Conservation (phyloP, 1,140 invertebrate genomes). For the Procambarus clarkii region DNA sequence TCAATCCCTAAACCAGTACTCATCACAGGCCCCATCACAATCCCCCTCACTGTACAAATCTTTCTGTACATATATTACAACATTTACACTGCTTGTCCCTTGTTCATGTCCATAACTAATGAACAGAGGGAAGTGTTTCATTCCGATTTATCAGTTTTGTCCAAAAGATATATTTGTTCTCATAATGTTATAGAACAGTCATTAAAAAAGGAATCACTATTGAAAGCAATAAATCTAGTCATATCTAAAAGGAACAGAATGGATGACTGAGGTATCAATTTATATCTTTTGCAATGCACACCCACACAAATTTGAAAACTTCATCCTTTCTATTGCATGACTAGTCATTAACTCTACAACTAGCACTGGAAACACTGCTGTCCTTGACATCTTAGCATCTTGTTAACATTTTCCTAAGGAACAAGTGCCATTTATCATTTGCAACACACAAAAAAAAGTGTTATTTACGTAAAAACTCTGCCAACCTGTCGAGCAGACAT, state of each 20-base stretch:
- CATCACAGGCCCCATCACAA: slow-evolving; percentile 47
- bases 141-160: slow-evolving; percentile 39
- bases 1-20: slow-evolving; percentile 32
- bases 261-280: slow-evolving; percentile 51
- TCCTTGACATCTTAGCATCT: background rate
- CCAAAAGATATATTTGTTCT: slow-evolving; percentile 59
- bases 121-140: slow-evolving; percentile 56
- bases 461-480: background rate
- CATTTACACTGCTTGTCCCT: slow-evolving; percentile 59
- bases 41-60: slow-evolving; percentile 61
- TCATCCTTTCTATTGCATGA: slow-evolving; percentile 64
- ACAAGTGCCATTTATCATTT: background rate
- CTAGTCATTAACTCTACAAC: slow-evolving; percentile 61
- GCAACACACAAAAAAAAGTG: background rate
- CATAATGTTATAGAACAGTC: slow-evolving; percentile 45
- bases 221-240: slow-evolving; percentile 62
- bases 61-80: slow-evolving; percentile 65
- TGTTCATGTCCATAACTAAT: slow-evolving; percentile 44
- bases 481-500: slow-evolving; percentile 10
- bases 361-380: slow-evolving; percentile 64
- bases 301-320: slow-evolving; percentile 28
- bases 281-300: slow-evolving; percentile 38
- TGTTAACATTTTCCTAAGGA: background rate
- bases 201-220: slow-evolving; percentile 60
- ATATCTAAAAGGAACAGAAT: slow-evolving; percentile 58